These are phyloP conservation scores for Kryptolebias marmoratus DNA, from an alignment of 2,113 vertebrate species.

Conservation along the genomic window DNA sequence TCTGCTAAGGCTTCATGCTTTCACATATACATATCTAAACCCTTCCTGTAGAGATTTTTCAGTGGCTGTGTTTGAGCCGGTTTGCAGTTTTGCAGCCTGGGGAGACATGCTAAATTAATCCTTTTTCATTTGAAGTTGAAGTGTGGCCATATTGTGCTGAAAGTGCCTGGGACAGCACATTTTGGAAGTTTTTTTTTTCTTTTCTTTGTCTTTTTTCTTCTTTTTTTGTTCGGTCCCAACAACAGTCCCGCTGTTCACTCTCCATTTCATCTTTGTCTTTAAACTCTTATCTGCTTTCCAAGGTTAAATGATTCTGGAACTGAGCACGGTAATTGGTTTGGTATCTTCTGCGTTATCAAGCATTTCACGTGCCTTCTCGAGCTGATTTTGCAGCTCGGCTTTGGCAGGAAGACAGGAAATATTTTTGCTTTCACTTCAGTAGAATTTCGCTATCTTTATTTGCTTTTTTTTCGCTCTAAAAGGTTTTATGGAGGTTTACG, in stretches of 20 bases:
- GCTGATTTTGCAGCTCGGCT: neutral
- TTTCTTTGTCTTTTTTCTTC: too few relatives aligned
- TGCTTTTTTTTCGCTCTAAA: constrained; percentile 13
- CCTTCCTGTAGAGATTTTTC: constrained; percentile 4
- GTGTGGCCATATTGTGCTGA: constrained; percentile 34
- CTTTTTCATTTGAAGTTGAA: constrained; percentile 45
- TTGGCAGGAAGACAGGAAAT: neutral
- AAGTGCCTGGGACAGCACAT: constrained; percentile 37
- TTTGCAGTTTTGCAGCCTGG: constrained; percentile 38
- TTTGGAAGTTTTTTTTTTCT: neutral
- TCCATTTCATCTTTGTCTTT: constrained; percentile 57
- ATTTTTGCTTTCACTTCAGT: constrained; percentile 14
- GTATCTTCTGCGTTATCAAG: constrained; percentile 59
- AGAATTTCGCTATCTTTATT: constrained; percentile 26
- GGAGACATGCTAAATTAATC: constrained; percentile 61
- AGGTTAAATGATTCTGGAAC: constrained; percentile 57
- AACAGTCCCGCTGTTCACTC: constrained; percentile 22
- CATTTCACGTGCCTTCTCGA: constrained; percentile 14
- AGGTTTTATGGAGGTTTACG: constrained; percentile 26
- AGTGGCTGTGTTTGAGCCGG: constrained; percentile 12
- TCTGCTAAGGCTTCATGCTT: neutral
- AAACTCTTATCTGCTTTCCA: constrained; percentile 47
- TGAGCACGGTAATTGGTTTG: constrained; percentile 64
- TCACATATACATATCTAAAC: neutral
- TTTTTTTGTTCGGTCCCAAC: neutral